These are phyloP conservation scores for Mus pahari DNA, from an alignment of 2,113 vertebrate species.

Conservation along the genomic window DNA sequence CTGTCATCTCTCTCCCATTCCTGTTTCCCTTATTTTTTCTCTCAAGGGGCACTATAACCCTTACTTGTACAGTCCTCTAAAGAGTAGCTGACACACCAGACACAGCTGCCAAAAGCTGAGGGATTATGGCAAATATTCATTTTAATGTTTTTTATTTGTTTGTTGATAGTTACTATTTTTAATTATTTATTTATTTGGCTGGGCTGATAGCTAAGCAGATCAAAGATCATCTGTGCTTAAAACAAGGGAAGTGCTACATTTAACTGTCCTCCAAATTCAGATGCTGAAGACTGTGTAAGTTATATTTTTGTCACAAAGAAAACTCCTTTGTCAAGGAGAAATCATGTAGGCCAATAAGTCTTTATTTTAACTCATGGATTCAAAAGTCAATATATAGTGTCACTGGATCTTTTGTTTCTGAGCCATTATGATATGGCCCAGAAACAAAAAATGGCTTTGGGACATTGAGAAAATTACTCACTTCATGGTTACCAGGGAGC, in stretches of 20 bases:
- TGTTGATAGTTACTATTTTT: no score
- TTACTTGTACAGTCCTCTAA: background rate
- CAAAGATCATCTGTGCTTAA: background rate
- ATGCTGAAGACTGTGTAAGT: background rate
- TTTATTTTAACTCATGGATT: background rate
- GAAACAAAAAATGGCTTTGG: no score
- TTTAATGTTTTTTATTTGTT: background rate
- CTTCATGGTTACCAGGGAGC: background rate
- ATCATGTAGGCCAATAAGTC: background rate
- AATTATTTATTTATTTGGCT: background rate
- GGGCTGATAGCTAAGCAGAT: background rate
- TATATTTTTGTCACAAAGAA: no score
- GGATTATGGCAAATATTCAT: rapidly evolving
- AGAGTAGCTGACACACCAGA: rapidly evolving
- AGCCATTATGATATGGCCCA: no score
- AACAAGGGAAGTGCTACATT: background rate
- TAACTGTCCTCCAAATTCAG: background rate
- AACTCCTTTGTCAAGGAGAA: background rate
- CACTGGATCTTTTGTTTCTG: background rate
- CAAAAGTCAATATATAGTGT: no score
- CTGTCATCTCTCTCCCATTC: no score
- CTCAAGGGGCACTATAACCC: background rate
- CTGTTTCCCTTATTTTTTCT: background rate
- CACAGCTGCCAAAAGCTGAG: no score
- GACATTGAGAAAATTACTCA: background rate